These are phyloP conservation scores for Tetragonula carbonaria DNA, from an alignment of 2,888 invertebrate genomes.

Conservation along the genomic window DNA sequence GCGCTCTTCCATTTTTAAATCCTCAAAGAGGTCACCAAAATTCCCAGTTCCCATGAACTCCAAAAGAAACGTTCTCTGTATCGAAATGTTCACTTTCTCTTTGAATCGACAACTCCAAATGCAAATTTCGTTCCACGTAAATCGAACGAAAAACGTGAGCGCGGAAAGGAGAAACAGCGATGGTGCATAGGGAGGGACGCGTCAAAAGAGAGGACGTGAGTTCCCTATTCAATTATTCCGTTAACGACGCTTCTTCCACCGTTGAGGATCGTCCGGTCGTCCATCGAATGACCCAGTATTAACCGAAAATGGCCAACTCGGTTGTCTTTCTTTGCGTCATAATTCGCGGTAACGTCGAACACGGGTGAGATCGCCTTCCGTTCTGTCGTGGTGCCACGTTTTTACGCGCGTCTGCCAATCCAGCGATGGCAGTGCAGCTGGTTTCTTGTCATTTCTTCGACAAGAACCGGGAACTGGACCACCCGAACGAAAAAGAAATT, in stretches of 20 bases:
- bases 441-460: constrained; percentile 34
- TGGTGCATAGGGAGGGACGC: not conserved
- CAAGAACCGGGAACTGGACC: not conserved
- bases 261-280: constrained; percentile 15
- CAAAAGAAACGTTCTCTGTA: not conserved
- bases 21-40: not conserved
- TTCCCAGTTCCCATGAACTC: not conserved
- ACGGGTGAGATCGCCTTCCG: not conserved
- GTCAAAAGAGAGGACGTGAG: not conserved
- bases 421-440: constrained; percentile 15
- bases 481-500: constrained; percentile 11
- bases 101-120: not conserved
- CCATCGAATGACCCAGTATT: constrained; percentile 54
- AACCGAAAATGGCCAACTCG: constrained; percentile 45
- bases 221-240: constrained; percentile 47
- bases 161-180: not conserved
- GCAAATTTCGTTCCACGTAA: not conserved
- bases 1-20: not conserved
- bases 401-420: constrained; percentile 27
- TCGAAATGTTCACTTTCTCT: not conserved
- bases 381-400: constrained; percentile 7
- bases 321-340: constrained; percentile 39
- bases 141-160: not conserved
- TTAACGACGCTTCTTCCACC: constrained; percentile 29
- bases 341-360: constrained; percentile 52